Evolutionary conservation across 2,797 vertebrate genomes (phyloP).

Genomic region (Poecilia wingei): DNA sequence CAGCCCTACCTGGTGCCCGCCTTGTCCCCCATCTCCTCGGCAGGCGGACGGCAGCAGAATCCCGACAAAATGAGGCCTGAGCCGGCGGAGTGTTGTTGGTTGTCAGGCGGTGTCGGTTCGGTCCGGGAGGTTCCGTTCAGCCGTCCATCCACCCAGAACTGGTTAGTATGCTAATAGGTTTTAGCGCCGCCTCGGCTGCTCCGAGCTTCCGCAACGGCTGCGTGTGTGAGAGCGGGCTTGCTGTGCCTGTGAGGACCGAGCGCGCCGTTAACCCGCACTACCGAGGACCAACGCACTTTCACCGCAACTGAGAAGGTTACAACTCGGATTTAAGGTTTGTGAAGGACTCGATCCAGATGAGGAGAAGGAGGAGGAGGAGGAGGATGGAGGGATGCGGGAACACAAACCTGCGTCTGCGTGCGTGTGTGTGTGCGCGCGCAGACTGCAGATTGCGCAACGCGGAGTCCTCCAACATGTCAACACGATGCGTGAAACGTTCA

Average conservation of each 20-base stretch:
- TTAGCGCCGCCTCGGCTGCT: conserved; percentile 63
- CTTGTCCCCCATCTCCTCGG: conserved; percentile 86
- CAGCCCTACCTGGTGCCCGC: conserved; percentile 82
- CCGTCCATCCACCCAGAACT: conserved; percentile 55
- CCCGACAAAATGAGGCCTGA: conserved; percentile 54
- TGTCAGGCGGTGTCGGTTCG: not conserved
- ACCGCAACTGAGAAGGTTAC: not conserved
- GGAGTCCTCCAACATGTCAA: conserved; percentile 13
- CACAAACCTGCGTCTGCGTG: conserved; percentile 10
- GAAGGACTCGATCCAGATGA: not conserved
- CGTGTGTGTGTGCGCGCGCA: conserved; percentile 23
- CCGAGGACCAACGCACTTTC: not conserved
- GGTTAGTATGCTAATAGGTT: conserved; percentile 59
- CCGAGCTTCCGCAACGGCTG: conserved; percentile 70
- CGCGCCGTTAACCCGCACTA: not conserved
- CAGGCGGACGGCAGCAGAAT: conserved; percentile 59
- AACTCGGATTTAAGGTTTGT: not conserved
- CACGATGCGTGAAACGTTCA: conserved; percentile 22
- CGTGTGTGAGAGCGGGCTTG: not conserved
- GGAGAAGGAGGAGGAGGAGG: no score
- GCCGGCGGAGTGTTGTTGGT: conserved; percentile 7
- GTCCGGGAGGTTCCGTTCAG: conserved; percentile 36
- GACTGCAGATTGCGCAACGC: conserved; percentile 44
- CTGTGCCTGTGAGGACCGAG: conserved; percentile 16
- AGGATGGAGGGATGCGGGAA: not conserved